phyloP scores from a whole-genome alignment of 2,888 invertebrate species.

The Chalcosyrphus nemorum region DNA sequence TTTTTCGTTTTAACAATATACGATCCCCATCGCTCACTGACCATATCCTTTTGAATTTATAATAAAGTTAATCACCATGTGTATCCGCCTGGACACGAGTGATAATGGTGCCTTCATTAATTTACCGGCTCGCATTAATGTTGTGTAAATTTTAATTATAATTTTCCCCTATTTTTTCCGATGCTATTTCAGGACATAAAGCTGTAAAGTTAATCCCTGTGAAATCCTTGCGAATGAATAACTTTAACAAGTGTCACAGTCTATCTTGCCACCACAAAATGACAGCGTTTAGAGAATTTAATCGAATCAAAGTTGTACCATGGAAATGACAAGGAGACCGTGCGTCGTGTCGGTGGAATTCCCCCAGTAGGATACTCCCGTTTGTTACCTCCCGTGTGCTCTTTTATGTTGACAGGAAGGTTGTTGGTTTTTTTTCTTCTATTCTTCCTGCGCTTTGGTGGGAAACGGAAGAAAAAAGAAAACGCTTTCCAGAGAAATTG shows the following conservation, averaged over 20 bases:
- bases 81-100: not conserved
- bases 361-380: not conserved
- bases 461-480: not conserved
- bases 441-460: too few relatives aligned
- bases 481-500: not conserved
- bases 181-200: not conserved
- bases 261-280: not conserved
- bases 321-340: conserved; percentile 29
- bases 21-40: not conserved
- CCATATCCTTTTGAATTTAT: too few relatives aligned
- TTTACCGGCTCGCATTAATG: not conserved
- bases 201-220: conserved; percentile 3
- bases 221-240: conserved; percentile 1
- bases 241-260: not conserved
- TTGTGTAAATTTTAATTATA: not conserved
- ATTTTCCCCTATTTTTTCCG: not conserved
- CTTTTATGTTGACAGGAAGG: not conserved
- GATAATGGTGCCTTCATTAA: not conserved
- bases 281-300: conserved; percentile 15
- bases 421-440: not conserved
- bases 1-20: too few relatives aligned
- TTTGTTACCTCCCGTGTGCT: not conserved
- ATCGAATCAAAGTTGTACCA: conserved; percentile 31
- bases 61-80: not conserved
- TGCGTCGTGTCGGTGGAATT: conserved; percentile 1